Conservation (phyloP, 2,888 invertebrate species). For the Exocentrus adspersus region DNA sequence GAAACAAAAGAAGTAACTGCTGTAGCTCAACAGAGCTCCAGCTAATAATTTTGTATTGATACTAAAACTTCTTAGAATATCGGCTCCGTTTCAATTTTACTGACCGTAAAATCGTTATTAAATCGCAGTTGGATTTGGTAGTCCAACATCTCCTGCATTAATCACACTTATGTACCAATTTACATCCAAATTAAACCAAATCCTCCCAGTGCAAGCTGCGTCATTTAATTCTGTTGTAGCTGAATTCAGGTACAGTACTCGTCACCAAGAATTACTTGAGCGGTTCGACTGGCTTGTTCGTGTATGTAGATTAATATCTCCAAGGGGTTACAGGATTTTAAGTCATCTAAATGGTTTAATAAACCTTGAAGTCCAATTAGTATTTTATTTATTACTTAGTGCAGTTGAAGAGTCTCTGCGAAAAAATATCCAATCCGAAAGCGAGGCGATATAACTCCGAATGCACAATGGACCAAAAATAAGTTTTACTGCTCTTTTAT, state of each 20-base stretch:
- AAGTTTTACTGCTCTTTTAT: slow-evolving; percentile 18
- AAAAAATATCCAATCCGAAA: too few relatives aligned
- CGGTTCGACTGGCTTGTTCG: too few relatives aligned
- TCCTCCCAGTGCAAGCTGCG: not conserved
- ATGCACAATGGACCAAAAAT: slow-evolving; percentile 16
- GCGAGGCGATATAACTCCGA: not conserved
- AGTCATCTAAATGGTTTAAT: too few relatives aligned
- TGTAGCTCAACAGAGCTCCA: too few relatives aligned
- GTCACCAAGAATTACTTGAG: not conserved
- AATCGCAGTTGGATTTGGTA: slow-evolving; percentile 1
- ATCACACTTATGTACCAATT: not conserved
- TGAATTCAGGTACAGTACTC: not conserved
- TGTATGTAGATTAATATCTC: too few relatives aligned
- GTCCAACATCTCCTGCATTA: not conserved
- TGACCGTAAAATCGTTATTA: not conserved
- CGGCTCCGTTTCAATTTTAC: not conserved
- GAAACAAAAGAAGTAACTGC: too few relatives aligned
- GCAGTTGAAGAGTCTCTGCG: too few relatives aligned
- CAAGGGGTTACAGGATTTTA: too few relatives aligned
- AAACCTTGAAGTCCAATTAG: too few relatives aligned
- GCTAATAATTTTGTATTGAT: too few relatives aligned
- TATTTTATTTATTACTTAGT: too few relatives aligned
- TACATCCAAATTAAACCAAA: not conserved
- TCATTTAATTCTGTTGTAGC: not conserved
- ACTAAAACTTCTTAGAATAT: too few relatives aligned